Base-by-base conservation (phyloP, 92 coral and sea anemone genomes). In the Phenganax stokvisi region DNA sequence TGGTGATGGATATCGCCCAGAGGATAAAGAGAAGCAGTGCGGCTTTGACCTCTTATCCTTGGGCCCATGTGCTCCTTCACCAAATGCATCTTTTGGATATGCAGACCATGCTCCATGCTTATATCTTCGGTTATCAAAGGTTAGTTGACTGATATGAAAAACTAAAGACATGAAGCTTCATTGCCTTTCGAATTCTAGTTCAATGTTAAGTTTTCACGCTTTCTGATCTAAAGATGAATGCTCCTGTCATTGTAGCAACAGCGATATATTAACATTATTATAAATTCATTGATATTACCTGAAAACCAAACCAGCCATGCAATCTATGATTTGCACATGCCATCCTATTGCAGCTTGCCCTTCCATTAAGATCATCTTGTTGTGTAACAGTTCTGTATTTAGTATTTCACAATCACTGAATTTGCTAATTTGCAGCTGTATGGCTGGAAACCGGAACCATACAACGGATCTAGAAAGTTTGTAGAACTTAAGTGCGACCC, bases 51-150 rank as follows among this genome's bases (percentile, higher is more conserved):
- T 20, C 44, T 1, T 28, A 25, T 12, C 10, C 17, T 64, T 76
- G 17, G 81, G 81, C 30, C 81, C 81, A 57, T 76, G 81, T 76
- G 25, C 7, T 31, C 81, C 70, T 5, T 16, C 3, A 20, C 8
- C 0, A 9, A 20, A 20, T 9, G 0, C 47, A 12, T 10, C 30
- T 10, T 76, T 57, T 76, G 81, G 81, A 76, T 76, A 57, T 47
- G 0, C 58, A 9, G 56, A 76, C 20, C 7, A 12, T 8, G 7
- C 56, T 10, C 81, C 81, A 47, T 76, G 81, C 60, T 64, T 76
- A 17, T 76, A 76, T 59, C 70, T 76, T 76, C 54, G 81, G 56
- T 76, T 76, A 55, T 57, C 81, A 13, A 76, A 76, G 81, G 81
- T 76, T 29, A 52, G 81, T 76, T 57, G 74, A 37, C 47, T 37